Conservation (phyloP, 2,113 vertebrate species). For the Daphoenositta chrysoptera region DNA sequence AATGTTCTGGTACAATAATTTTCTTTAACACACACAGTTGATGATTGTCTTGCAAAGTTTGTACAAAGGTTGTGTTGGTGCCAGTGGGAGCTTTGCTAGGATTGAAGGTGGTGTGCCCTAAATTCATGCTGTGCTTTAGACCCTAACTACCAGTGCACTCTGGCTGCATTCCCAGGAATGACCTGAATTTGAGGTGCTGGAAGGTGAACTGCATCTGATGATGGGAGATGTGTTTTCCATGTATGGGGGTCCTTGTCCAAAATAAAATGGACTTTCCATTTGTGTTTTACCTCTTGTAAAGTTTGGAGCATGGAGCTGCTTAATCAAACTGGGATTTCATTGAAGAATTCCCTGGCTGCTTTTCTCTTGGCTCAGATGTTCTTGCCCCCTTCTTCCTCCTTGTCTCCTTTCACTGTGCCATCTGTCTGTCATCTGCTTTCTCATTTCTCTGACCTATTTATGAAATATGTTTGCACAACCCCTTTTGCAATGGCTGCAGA, state of each 20-base stretch:
- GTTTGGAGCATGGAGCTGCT: neutral
- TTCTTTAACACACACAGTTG: neutral
- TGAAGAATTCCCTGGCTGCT: neutral
- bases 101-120: neutral
- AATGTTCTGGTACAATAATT: neutral
- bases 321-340: neutral
- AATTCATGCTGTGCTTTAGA: neutral
- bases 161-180: neutral
- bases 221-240: neutral
- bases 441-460: constrained; percentile 29
- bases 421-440: constrained; percentile 24
- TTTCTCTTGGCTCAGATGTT: neutral
- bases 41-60: neutral
- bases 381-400: neutral
- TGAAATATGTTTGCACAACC: neutral
- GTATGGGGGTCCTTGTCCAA: fast-evolving
- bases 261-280: neutral
- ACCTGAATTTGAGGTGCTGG: neutral
- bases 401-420: neutral
- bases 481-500: neutral
- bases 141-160: neutral
- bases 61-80: neutral
- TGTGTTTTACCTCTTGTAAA: neutral
- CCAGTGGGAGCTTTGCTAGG: neutral
- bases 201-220: neutral